Percentiles rank a stretch among this genome's conserved stretches.
These are phyloP conservation scores for Ateles fusciceps DNA, from an alignment of 2,797 vertebrate genomes.

Conservation along the genomic window DNA sequence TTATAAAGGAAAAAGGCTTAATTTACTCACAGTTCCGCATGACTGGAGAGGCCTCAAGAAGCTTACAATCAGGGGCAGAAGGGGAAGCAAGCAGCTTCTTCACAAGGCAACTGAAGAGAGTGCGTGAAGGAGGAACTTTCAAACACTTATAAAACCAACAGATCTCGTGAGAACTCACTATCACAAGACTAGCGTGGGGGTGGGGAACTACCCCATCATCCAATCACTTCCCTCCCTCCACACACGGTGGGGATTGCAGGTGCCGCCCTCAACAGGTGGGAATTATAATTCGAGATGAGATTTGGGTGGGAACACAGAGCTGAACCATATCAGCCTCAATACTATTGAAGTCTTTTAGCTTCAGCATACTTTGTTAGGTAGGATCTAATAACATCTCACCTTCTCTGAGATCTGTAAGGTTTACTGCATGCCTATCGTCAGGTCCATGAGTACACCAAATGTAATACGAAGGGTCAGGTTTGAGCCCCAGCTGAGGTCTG, in stretches of 20 bases:
- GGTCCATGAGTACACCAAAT: not conserved
- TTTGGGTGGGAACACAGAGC: not conserved
- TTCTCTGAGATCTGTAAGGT: not conserved
- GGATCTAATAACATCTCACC: not conserved
- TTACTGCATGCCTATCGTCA: not conserved
- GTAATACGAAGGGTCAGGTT: not conserved
- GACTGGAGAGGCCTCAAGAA: not conserved
- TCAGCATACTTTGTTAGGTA: not conserved
- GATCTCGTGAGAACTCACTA: not conserved
- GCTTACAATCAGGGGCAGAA: not conserved
- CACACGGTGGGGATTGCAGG: not conserved
- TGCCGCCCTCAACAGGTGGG: not conserved
- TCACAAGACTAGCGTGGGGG: not conserved
- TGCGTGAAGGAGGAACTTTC: not conserved
- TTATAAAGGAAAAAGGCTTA: not conserved
- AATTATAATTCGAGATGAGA: not conserved
- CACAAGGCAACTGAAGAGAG: not conserved
- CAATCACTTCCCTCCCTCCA: not conserved
- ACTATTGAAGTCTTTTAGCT: not conserved
- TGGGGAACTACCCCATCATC: not conserved
- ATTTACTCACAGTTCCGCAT: not conserved
- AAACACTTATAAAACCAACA: not conserved
- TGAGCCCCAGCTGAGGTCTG: not conserved
- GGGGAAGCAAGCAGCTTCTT: not conserved
- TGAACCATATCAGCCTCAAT: not conserved